Evolutionary conservation across 2,113 vertebrate species (phyloP).

Genomic region (Elachura formosa): DNA sequence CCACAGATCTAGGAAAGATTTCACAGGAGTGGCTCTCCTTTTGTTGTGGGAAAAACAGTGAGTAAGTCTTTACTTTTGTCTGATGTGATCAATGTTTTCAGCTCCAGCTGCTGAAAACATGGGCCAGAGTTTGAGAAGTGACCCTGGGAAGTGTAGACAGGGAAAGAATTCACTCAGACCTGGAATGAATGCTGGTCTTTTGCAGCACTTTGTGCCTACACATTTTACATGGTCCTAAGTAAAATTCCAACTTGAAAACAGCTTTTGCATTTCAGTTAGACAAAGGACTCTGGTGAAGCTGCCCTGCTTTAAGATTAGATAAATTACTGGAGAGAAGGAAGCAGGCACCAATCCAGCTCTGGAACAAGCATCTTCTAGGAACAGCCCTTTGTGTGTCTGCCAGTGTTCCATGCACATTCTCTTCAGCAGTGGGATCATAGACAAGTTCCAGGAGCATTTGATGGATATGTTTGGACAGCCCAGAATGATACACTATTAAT

Average conservation of each 20-base stretch:
- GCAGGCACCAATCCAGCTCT: not conserved
- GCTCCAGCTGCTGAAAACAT: not conserved
- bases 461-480: not conserved
- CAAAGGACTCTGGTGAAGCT: not conserved
- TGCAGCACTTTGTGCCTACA: not conserved
- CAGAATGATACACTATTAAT: not conserved
- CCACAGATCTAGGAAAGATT: not conserved
- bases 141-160: not conserved
- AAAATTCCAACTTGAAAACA: not conserved
- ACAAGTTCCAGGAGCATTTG: not conserved
- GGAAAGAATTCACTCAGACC: not conserved
- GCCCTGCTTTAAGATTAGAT: not conserved
- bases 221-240: not conserved
- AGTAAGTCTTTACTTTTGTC: not conserved
- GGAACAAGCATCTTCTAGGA: not conserved
- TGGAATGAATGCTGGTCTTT: not conserved
- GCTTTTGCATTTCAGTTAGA: not conserved
- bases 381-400: not conserved
- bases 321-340: not conserved
- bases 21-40: not conserved
- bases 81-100: not conserved
- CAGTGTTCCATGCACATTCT: not conserved
- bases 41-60: not conserved
- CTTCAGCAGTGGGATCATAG: not conserved
- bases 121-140: not conserved